Evolutionary conservation across 2,113 vertebrate species (phyloP), one percentile per base, ranked within the genome.

Genomic region (Lipophrys pholis): DNA sequence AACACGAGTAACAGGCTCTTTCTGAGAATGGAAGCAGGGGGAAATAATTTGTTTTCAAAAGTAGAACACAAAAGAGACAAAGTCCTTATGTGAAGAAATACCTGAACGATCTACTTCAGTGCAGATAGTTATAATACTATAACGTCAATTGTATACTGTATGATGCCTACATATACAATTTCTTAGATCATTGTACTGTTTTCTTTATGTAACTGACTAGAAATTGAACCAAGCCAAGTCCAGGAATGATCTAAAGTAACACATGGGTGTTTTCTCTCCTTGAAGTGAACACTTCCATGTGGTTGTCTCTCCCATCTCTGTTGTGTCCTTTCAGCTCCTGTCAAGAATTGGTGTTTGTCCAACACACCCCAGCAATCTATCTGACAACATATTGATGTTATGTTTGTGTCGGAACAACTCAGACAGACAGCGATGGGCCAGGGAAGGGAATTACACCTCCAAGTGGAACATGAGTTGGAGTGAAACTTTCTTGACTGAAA

Each of bases 361-460:
- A 64, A 70, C 81, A 81, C 76, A 78, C 61, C 70, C 51, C 11
- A 54, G 62, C 54, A 78, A 76, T 78, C 46, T 78, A 70, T 65
- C 65, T 76, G 83, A 87, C 76, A 78, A 56, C 73, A 70, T 81
- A 78, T 64, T 76, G 84, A 85, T 76, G 76, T 58, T 74, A 38
- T 69, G 73, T 82, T 88, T 78, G 77, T 73, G 74, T 39, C 76
- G 73, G 73, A 82, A 76, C 39, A 55, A n/a, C 70, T 57, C 39
- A 62, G 17, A 41, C 58, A 74, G 38, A 52, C 51, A 16, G 35
- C 21, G 41, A 21, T 9, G 21, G 30, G 50, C 39, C 57, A 40
- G 52, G 40, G 45, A 57, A 49, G 76, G 50, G 54, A 81, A 65
- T 57, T 70, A 45, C 53, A 63, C 73, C 80, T 86, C 38, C 78